phyloP scores from a whole-genome alignment of 2,113 vertebrate genomes.

The Cygnus buccinator region DNA sequence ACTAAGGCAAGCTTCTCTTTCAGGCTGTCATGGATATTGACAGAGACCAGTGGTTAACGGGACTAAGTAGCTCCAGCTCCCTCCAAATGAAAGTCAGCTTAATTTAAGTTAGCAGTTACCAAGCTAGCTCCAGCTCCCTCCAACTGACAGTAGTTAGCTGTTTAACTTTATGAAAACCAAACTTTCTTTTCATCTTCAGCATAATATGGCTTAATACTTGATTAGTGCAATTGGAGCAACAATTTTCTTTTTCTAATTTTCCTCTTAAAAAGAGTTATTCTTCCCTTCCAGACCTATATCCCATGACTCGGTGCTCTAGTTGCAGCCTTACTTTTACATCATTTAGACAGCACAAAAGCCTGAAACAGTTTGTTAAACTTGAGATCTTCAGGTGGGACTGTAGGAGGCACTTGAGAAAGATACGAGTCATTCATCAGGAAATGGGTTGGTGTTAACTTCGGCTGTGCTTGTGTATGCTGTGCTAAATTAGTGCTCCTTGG shows the following conservation, averaged over 20 bases:
- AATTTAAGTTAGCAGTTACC: no score
- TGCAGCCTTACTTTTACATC: neutral
- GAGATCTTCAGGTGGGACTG: neutral
- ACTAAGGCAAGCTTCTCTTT: neutral
- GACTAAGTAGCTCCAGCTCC: neutral
- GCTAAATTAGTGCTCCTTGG: neutral
- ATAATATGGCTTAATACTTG: neutral
- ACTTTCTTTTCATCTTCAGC: neutral
- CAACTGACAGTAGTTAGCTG: neutral
- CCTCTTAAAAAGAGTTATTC: neutral
- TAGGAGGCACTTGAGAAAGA: neutral
- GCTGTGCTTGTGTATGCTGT: rapidly evolving
- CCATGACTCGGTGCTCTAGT: neutral
- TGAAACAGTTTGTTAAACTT: neutral
- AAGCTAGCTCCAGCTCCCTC: neutral
- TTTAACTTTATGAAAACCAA: neutral
- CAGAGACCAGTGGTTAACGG: neutral
- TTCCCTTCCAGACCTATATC: neutral
- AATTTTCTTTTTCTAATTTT: neutral
- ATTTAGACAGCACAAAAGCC: neutral
- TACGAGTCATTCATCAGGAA: neutral
- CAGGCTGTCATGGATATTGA: neutral
- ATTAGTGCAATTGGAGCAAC: neutral
- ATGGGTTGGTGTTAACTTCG: neutral
- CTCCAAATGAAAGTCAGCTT: no score